Conservation (phyloP, 2,888 invertebrate species). For the Cryptophagus acutangulus region DNA sequence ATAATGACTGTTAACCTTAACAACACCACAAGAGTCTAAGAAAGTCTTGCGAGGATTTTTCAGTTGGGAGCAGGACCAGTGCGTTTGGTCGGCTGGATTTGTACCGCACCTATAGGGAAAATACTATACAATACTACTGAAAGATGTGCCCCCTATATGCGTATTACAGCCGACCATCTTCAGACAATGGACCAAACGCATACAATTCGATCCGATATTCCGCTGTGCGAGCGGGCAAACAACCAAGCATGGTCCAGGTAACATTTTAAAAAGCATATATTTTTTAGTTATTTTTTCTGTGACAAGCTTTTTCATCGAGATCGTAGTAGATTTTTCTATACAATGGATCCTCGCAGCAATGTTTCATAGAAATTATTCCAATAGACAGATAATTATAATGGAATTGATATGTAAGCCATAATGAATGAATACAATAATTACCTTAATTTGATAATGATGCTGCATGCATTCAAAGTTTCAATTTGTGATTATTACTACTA, state of each 20-base stretch:
- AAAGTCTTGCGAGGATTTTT: slow-evolving; percentile 11
- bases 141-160: slow-evolving; percentile 38
- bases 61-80: slow-evolving; percentile 17
- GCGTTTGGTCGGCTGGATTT: slow-evolving; percentile 27
- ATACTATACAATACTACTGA: slow-evolving; percentile 37
- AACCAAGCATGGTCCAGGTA: slow-evolving; percentile 41
- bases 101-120: slow-evolving; percentile 41
- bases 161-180: slow-evolving; percentile 31
- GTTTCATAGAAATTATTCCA: slow-evolving; percentile 11
- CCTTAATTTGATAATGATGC: slow-evolving; percentile 1
- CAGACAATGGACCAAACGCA: slow-evolving; percentile 15
- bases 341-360: slow-evolving; percentile 10
- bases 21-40: slow-evolving; percentile 32
- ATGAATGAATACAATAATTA: not conserved
- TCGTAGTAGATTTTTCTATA: slow-evolving; percentile 12
- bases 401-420: not conserved
- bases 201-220: slow-evolving; percentile 18
- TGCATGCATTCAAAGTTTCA: no score
- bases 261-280: slow-evolving; percentile 36
- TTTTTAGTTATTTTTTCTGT: slow-evolving; percentile 31
- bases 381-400: not conserved
- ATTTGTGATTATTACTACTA: no score
- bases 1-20: slow-evolving; percentile 46
- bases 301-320: slow-evolving; percentile 28
- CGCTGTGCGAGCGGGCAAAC: slow-evolving; percentile 30